A percentile compares a stretch with the other conserved stretches of the same genome.
These are phyloP conservation scores for Zaprionus ornatus DNA, from an alignment of 1,140 invertebrate genomes.

Conservation along the genomic window DNA sequence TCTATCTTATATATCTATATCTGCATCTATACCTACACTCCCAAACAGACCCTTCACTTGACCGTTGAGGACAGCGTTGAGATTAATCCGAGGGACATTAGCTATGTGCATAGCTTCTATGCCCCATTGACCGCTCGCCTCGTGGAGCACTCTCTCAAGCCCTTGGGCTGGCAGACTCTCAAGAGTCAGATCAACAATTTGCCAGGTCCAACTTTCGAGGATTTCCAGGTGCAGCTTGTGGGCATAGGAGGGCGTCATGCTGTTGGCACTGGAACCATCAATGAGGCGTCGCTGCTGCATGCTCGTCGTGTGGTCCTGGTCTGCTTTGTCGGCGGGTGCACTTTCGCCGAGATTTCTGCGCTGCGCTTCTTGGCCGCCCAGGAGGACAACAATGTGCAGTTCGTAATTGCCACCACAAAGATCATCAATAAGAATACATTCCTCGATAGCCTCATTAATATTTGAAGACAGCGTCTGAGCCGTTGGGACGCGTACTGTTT, in stretches of 20 bases:
- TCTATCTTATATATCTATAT: no score
- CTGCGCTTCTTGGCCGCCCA: constrained; percentile 95
- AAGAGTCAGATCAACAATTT: constrained; percentile 87
- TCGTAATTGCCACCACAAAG: constrained; percentile 96
- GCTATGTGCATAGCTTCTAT: constrained; percentile 97
- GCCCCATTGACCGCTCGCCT: constrained; percentile 96
- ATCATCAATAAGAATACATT: constrained; percentile 96
- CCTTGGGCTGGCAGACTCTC: constrained; percentile 86
- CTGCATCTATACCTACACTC: no score
- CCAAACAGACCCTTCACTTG: constrained; percentile 88
- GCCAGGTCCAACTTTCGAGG: constrained; percentile 86
- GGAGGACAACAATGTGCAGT: constrained; percentile 96
- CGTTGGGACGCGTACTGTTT: constrained; percentile 53
- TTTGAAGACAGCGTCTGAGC: constrained; percentile 57
- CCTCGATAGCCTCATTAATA: constrained; percentile 84
- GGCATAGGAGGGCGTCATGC: constrained; percentile 84
- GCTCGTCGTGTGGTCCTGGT: constrained; percentile 93
- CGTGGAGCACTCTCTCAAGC: constrained; percentile 92
- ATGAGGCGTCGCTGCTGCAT: constrained; percentile 88
- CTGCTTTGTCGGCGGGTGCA: constrained; percentile 98
- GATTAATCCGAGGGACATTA: constrained; percentile 93
- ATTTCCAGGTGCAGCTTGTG: constrained; percentile 85
- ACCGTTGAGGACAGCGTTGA: constrained; percentile 95
- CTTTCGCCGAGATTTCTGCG: constrained; percentile 97
- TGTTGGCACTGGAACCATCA: constrained; percentile 85